A percentile compares a stretch with the other conserved stretches of the same genome.
phyloP scores from a whole-genome alignment of 2,113 vertebrate genomes.

The Catharus bicknelli region DNA sequence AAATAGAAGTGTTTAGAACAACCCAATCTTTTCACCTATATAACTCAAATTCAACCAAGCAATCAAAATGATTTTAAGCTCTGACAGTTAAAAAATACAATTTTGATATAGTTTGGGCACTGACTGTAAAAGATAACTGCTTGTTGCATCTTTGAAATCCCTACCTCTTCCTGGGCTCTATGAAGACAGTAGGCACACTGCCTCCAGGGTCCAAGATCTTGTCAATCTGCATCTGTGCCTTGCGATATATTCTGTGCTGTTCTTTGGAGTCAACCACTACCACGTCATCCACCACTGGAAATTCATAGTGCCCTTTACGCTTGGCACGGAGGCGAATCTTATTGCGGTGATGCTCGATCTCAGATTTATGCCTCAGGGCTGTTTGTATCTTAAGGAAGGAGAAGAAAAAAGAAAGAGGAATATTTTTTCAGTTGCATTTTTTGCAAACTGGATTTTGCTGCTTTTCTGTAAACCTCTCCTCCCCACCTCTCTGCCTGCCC shows the following conservation, averaged over 20 bases:
- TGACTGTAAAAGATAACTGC: not conserved
- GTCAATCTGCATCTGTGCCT: slow-evolving; percentile 96
- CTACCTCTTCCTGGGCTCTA: slow-evolving; percentile 90
- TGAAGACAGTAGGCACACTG: slow-evolving; percentile 83
- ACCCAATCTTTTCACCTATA: not conserved
- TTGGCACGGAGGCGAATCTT: slow-evolving; percentile 97
- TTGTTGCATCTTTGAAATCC: not conserved
- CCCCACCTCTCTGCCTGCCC: not conserved
- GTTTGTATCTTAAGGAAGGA: slow-evolving; percentile 85
- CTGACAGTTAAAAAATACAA: not conserved
- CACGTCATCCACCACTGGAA: slow-evolving; percentile 91
- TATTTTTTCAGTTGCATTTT: not conserved
- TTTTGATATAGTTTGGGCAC: not conserved
- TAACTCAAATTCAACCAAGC: not conserved
- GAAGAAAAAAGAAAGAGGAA: not conserved
- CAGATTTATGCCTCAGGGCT: slow-evolving; percentile 93
- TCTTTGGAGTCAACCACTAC: slow-evolving; percentile 84
- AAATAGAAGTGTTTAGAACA: not conserved
- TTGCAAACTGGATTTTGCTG: not conserved
- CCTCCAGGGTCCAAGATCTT: slow-evolving; percentile 92
- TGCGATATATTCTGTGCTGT: slow-evolving; percentile 89
- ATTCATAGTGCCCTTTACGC: slow-evolving; percentile 96
- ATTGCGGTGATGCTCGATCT: slow-evolving; percentile 98
- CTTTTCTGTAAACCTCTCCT: not conserved
- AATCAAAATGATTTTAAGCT: not conserved